These are phyloP conservation scores for Ochotona curzoniae DNA, from an alignment of 2,113 vertebrate species.

Conservation along the genomic window DNA sequence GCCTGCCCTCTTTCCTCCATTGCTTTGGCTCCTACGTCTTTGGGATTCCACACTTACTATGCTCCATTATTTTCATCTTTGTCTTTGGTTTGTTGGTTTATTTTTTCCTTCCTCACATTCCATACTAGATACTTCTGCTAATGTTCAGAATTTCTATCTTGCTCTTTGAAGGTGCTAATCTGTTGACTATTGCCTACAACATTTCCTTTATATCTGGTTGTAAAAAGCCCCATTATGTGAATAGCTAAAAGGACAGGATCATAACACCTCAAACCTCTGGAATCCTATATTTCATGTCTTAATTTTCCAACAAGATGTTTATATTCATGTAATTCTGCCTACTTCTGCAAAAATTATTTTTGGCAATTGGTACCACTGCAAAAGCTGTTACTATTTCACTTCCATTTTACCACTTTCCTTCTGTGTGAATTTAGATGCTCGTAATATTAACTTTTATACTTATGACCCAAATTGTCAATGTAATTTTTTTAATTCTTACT, in stretches of 20 bases:
- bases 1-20: neutral
- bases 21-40: neutral
- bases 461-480: neutral
- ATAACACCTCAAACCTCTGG: neutral
- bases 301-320: constrained; percentile 18
- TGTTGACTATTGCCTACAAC: neutral
- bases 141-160: neutral
- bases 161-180: neutral
- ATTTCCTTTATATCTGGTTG: neutral
- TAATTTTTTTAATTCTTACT: neutral
- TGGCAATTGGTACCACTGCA: neutral
- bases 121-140: neutral
- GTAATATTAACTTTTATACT: neutral
- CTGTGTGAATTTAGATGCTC: neutral
- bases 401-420: neutral
- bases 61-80: neutral
- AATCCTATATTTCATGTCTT: neutral
- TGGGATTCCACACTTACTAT: neutral
- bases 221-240: neutral
- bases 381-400: neutral
- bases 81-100: neutral
- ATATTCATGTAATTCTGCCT: neutral
- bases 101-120: neutral
- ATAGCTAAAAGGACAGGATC: neutral
- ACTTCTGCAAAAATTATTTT: constrained; percentile 26